phyloP scores from a whole-genome alignment of 2,888 invertebrate genomes.

The Boloria euphrosyne region DNA sequence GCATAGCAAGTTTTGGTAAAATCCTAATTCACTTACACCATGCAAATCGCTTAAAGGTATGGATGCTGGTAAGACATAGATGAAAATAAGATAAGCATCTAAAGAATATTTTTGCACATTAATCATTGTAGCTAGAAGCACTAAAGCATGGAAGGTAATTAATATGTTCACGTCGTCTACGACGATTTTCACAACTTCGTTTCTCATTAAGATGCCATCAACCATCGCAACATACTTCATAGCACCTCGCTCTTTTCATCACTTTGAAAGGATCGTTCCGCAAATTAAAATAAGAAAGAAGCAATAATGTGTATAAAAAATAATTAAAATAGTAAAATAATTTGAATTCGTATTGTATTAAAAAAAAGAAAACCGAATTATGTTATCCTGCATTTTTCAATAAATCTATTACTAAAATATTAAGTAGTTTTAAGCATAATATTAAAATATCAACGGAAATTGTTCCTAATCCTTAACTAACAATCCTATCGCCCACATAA shows the following conservation, averaged over 20 bases:
- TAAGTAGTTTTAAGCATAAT: background rate
- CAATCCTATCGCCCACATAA: conserved; percentile 10
- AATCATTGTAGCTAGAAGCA: conserved; percentile 61
- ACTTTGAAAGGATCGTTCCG: conserved; percentile 31
- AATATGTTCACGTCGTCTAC: conserved; percentile 64
- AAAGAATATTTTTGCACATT: conserved; percentile 47
- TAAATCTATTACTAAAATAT: background rate
- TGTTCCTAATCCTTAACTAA: conserved; percentile 6
- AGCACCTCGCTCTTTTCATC: conserved; percentile 38
- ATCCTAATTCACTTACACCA: no score
- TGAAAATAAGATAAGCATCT: conserved; percentile 1
- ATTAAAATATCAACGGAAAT: background rate
- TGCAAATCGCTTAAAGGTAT: background rate
- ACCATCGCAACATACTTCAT: conserved; percentile 50
- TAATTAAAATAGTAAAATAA: background rate
- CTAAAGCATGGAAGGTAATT: conserved; percentile 67
- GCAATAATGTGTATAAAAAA: background rate
- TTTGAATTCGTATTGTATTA: no score
- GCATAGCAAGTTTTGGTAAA: no score
- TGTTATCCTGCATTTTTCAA: no score
- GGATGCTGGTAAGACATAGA: no score
- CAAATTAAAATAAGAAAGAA: background rate
- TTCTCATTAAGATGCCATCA: conserved; percentile 70
- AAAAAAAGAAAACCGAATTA: no score
- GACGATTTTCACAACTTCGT: conserved; percentile 56